Evolutionary conservation across 2,797 vertebrate species (phyloP).

Genomic region (Xenopus petersii): DNA sequence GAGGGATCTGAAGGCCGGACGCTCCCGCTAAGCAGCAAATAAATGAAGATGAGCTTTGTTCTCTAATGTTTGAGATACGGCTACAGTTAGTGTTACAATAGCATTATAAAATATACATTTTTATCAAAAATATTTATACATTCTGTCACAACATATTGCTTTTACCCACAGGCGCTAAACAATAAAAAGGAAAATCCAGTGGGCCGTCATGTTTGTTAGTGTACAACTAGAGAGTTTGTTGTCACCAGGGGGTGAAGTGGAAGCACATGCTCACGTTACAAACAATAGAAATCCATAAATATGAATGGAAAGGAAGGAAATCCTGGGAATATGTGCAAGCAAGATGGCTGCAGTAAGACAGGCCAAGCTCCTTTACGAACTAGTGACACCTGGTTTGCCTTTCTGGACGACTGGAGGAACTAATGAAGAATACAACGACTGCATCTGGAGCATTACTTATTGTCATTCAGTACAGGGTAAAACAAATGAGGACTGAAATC

Average conservation of each 20-base stretch:
- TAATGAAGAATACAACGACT: no score
- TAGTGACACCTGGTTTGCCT: no score
- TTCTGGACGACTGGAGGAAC: no score
- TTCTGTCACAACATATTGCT: slow-evolving; percentile 74
- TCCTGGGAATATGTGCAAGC: no score
- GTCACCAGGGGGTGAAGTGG: slow-evolving; percentile 52
- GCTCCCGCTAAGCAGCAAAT: slow-evolving; percentile 3
- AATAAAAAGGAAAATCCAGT: slow-evolving; percentile 57
- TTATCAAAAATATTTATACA: slow-evolving; percentile 80
- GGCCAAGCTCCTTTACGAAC: no score
- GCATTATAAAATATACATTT: slow-evolving; percentile 73
- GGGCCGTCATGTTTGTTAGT: slow-evolving; percentile 55
- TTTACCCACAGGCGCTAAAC: slow-evolving; percentile 66
- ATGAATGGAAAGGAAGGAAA: no score
- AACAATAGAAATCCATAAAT: no score
- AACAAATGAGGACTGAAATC: slow-evolving; percentile 45
- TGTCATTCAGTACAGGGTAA: no score
- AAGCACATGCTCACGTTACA: slow-evolving; percentile 58
- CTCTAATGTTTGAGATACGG: slow-evolving; percentile 72
- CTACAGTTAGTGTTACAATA: slow-evolving; percentile 70
- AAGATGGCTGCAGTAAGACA: no score
- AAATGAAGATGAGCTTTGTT: slow-evolving; percentile 10
- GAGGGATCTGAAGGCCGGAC: neutral
- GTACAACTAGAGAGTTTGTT: slow-evolving; percentile 53
- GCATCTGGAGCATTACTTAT: no score